A percentile compares a stretch with the other conserved stretches of the same genome.
Conservation (phyloP, 2,888 invertebrate genomes). For the Hydropsyche betteni region DNA sequence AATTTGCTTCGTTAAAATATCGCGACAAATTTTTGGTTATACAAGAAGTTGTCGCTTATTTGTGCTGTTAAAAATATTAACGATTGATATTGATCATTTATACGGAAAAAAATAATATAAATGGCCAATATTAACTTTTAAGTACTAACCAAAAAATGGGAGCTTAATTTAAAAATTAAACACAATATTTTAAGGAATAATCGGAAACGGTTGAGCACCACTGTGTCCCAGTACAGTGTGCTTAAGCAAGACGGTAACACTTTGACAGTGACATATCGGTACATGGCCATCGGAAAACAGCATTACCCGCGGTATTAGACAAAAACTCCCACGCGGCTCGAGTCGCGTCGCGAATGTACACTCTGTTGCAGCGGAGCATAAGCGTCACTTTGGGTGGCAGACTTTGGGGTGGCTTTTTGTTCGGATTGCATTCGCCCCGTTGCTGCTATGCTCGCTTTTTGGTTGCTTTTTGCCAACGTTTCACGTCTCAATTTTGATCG, state of each 20-base stretch:
- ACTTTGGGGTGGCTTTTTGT: constrained; percentile 15
- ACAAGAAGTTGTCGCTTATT: no score
- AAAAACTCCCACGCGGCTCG: constrained; percentile 46
- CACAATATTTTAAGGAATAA: no score
- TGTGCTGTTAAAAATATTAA: no score
- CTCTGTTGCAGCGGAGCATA: constrained; percentile 38
- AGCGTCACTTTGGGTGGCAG: constrained; percentile 27
- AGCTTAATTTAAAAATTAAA: no score
- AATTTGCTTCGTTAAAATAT: no score
- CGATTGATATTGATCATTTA: no score
- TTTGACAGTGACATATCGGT: constrained; percentile 52
- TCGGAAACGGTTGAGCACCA: constrained; percentile 19
- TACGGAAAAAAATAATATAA: no score
- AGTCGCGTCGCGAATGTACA: not conserved
- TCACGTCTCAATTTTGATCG: constrained; percentile 34
- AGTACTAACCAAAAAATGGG: no score
- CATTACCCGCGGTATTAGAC: constrained; percentile 52
- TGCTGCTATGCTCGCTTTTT: constrained; percentile 29
- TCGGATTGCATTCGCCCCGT: constrained; percentile 37
- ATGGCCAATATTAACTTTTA: no score
- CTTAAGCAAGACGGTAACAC: constrained; percentile 45
- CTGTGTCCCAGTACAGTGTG: constrained; percentile 33
- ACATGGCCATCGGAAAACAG: constrained; percentile 52
- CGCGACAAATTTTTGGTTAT: no score
- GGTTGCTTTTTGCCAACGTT: constrained; percentile 30